phyloP scores from a whole-genome alignment of 2,888 invertebrate species.

The Scaptomyza cyrtandrae region DNA sequence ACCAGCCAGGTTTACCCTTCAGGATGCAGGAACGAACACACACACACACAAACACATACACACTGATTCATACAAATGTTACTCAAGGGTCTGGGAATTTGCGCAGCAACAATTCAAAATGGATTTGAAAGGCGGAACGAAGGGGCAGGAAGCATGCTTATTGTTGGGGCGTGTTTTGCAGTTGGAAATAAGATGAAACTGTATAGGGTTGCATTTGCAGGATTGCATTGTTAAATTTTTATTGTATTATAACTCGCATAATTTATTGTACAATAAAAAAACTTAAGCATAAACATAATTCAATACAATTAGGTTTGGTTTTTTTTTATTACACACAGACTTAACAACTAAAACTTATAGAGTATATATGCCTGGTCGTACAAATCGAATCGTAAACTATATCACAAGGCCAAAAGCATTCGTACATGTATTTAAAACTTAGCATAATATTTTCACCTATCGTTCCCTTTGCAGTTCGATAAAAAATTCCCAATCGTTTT shows the following conservation, averaged over 20 bases:
- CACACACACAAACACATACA: conserved; percentile 4
- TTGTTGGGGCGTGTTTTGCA: conserved; percentile 39
- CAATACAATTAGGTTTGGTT: conserved; percentile 39
- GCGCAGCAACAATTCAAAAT: conserved; percentile 19
- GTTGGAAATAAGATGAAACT: conserved; percentile 7
- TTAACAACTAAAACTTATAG: conserved; percentile 32
- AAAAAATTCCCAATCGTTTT: conserved; percentile 16
- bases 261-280: conserved; percentile 52
- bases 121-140: conserved; percentile 13
- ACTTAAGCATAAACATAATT: conserved; percentile 48
- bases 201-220: conserved; percentile 59
- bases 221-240: conserved; percentile 56
- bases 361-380: conserved; percentile 25
- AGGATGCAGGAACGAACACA: conserved; percentile 19
- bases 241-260: conserved; percentile 48
- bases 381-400: conserved; percentile 54
- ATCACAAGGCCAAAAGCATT: conserved; percentile 58
- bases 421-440: conserved; percentile 22
- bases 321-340: conserved; percentile 15
- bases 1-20: conserved; percentile 39
- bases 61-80: conserved; percentile 9
- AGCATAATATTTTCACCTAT: conserved; percentile 64
- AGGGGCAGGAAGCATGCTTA: conserved; percentile 36
- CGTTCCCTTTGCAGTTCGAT: conserved; percentile 73
- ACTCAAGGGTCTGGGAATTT: conserved; percentile 31